Evolutionary conservation across 2,888 invertebrate genomes (phyloP), one percentile per base, ranked within the genome.

Genomic region (Aricia artaxerxes): DNA sequence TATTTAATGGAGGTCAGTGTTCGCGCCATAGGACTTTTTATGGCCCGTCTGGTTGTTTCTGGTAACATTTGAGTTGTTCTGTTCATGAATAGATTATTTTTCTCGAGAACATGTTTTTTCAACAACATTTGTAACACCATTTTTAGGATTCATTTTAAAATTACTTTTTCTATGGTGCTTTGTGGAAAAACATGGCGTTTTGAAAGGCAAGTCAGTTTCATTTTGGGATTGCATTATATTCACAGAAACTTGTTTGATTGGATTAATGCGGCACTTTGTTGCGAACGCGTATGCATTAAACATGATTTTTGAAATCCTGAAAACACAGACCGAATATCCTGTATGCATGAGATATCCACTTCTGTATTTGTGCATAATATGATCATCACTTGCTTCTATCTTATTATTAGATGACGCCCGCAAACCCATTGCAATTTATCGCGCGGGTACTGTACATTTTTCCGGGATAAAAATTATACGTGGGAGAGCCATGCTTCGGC

Each of bases 141-240:
- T 69, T 64, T 69, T 38, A 69, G 16, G 13, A 38, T 69, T 69
- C 13, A 69, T 69, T 69, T 69, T 69, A 35, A 69, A 69, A 69
- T 69, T 11, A 38, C 35, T 69, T 69, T 69, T 69, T 38, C 69
- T 69, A 69, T 69, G 69, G 69, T 13, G 69, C 69, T 69, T 69
- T 69, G 35, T 35, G 13, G 35, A 69, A 64, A 38, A 16, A 13
- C 69, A 64, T 79, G 76, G 79, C 49, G 40, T 79, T 79, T 61
- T 35, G 11, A 69, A 69, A 31, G 35, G 64, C 64, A 31, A 31
- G 64, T 69, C 35, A 69, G 69, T 69, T 69, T 69, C 69, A 69
- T 69, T 69, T 38, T 69, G 35, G 4, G 16, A 69, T 64, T 69
- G 69, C 69, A 69, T 69, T 69, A 69, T 69, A 69, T 69, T 69